Evolutionary conservation across 2,797 vertebrate species (phyloP).

Genomic region (Manis crassicaudata): DNA sequence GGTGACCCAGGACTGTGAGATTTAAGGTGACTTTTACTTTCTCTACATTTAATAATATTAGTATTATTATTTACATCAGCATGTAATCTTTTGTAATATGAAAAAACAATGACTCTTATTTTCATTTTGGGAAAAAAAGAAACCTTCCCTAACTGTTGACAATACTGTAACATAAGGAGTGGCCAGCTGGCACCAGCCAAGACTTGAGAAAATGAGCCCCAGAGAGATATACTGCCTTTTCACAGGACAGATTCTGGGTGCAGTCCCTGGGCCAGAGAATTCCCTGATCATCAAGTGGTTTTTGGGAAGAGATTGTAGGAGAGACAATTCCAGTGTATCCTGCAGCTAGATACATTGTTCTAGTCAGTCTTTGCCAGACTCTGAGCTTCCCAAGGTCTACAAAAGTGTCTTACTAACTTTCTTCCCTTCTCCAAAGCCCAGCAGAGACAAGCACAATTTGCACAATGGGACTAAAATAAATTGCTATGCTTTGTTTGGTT

Average conservation of each 20-base stretch:
- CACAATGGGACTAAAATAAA: background rate
- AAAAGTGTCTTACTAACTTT: background rate
- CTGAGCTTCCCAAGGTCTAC: background rate
- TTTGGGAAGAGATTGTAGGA: background rate
- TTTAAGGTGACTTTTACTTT: background rate
- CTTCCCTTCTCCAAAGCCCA: background rate
- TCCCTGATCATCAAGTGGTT: background rate
- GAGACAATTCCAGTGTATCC: background rate
- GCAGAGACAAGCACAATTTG: background rate
- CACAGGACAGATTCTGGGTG: background rate
- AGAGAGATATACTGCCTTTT: background rate
- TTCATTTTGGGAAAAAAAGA: background rate
- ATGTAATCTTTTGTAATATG: background rate
- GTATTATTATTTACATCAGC: background rate
- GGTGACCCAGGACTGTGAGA: background rate
- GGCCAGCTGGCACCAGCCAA: fast-evolving
- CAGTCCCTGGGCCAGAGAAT: background rate
- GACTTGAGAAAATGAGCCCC: background rate
- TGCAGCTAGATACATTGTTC: background rate
- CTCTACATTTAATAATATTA: background rate
- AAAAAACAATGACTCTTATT: background rate
- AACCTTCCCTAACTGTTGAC: background rate
- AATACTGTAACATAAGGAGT: background rate
- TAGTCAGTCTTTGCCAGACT: background rate
- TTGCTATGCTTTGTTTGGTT: background rate